Evolutionary conservation across 2,113 vertebrate genomes (phyloP).

Genomic region (Sphaerodactylus townsendi): DNA sequence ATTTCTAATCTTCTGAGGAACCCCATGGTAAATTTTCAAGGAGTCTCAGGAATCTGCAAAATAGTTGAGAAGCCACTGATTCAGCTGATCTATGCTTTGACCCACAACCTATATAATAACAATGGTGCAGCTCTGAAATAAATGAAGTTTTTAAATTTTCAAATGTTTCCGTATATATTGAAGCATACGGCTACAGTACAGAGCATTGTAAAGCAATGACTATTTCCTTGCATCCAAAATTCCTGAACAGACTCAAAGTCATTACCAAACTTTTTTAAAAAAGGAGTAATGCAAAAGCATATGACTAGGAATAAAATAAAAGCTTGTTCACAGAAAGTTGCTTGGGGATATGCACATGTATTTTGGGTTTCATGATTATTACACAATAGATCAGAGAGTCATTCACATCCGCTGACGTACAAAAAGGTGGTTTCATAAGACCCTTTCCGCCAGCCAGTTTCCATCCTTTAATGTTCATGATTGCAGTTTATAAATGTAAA

Average conservation of each 20-base stretch:
- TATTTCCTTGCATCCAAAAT: background rate
- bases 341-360: background rate
- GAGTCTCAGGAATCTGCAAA: background rate
- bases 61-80: background rate
- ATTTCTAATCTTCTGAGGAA: background rate
- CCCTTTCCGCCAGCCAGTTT: background rate
- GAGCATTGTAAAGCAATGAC: background rate
- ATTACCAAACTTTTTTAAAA: background rate
- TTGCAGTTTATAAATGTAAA: background rate
- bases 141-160: background rate
- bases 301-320: conserved; percentile 40
- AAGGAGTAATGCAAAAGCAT: conserved; percentile 6
- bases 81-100: background rate
- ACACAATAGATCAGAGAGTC: background rate
- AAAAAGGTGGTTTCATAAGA: background rate
- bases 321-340: conserved; percentile 34
- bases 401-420: background rate
- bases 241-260: background rate
- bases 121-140: background rate
- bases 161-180: background rate
- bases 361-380: background rate
- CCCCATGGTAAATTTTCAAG: background rate
- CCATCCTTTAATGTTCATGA: background rate
- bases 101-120: background rate
- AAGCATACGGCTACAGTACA: background rate